Percentiles rank a stretch among this genome's conserved stretches.
phyloP scores from a whole-genome alignment of 2,113 vertebrate species.

The Chloropsis hardwickii region DNA sequence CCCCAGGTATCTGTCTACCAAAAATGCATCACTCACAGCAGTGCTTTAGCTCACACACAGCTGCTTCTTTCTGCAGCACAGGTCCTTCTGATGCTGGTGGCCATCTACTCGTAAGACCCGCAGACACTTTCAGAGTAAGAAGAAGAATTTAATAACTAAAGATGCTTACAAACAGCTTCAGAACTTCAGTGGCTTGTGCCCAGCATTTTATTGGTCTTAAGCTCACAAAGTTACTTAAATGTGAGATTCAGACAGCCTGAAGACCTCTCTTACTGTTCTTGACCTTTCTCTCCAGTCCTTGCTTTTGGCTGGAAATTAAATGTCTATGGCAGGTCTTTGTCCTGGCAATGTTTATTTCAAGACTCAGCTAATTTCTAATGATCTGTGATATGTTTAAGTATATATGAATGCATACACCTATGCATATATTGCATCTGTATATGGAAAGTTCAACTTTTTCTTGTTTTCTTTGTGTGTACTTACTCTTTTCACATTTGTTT shows the following conservation, averaged over 20 bases:
- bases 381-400: background rate
- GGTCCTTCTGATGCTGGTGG: background rate
- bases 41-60: background rate
- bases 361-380: background rate
- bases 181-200: background rate
- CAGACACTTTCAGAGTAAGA: background rate
- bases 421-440: background rate
- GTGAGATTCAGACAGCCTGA: background rate
- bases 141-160: background rate
- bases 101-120: background rate
- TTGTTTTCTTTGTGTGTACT: background rate
- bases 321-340: background rate
- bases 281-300: background rate
- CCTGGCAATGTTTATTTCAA: background rate
- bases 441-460: background rate
- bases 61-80: background rate
- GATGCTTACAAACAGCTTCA: background rate
- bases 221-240: background rate
- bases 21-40: background rate
- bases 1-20: background rate
- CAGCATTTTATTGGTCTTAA: background rate
- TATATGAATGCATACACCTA: background rate
- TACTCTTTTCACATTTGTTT: background rate
- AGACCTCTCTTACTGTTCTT: background rate
- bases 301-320: background rate